Evolutionary conservation across 1,140 invertebrate species (phyloP), one percentile per base, ranked within the genome.

Genomic region (Drosophila tani): DNA sequence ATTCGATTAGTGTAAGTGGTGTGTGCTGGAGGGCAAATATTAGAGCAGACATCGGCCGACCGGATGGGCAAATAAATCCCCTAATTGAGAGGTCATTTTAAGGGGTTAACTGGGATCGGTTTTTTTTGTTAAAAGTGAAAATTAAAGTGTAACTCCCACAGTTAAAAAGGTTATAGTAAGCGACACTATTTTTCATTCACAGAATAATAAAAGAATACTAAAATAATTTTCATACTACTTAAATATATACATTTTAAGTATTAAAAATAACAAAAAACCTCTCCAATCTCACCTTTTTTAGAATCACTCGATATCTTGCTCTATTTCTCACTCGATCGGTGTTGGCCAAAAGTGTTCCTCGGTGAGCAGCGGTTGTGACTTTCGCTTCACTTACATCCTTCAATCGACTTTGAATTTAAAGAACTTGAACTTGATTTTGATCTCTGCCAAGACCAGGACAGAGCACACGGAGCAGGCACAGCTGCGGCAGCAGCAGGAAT

Each of bases 1-100:
- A 29, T 69, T 79, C 64, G 57, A 86, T 86, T 86, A 88, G 60
- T 29, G 29, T 77, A 69, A 87, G 80, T 86, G 80, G 49, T 62
- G 65, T 14, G 27, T 51, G 66, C 19, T 38, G 14, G 17, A 24
- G 27, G 49, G 43, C 59, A 82, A 85, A 76, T 57, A 75, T 58
- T 29, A 17, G 17, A 17, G 35, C 40, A 70, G 32, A 49, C 46
- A 60, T 47, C 29, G 21, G 17, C n/a, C 38, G n/a, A 15, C 27
- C 5, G 15, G 15, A 15, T 35, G 46, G 21, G 46, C 35, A 49
- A 71, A 73, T 38, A 60, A 73, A 73, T 51, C 29, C 14, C 24
- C 43, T 60, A 45, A 73, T 60, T 60, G 27, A 35, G 15, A 5
- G 46, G 15, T 19, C 1, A 43, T 27, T 46, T 38, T 14, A 64